A percentile compares a stretch with the other conserved stretches of the same genome.
Conservation (phyloP, 2,888 invertebrate species). For the Pachycephus smyrnensis region DNA sequence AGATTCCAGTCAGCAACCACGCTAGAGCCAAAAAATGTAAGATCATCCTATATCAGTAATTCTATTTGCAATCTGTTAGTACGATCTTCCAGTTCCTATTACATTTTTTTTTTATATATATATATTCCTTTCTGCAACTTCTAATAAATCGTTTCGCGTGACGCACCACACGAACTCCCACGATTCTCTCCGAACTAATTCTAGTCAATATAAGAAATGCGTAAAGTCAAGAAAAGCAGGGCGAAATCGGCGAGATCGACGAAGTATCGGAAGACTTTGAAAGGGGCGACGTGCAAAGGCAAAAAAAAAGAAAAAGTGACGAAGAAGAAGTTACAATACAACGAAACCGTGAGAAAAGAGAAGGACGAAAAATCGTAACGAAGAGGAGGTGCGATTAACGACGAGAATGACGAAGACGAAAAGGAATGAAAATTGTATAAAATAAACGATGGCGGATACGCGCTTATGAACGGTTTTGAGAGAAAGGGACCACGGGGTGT, state of each 20-base stretch:
- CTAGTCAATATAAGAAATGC: conserved; percentile 5
- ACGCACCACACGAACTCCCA: not conserved
- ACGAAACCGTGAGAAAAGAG: conserved; percentile 32
- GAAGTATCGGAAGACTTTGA: not conserved
- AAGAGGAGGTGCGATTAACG: not conserved
- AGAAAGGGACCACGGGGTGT: conserved; percentile 35
- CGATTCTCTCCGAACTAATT: conserved; percentile 1
- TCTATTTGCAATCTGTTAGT: no score
- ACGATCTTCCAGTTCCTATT: no score
- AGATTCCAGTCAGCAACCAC: not conserved
- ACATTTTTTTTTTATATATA: no score
- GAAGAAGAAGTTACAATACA: conserved; percentile 38
- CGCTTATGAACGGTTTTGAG: conserved; percentile 12
- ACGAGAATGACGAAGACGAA: not conserved
- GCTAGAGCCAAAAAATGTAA: no score
- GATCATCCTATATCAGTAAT: no score
- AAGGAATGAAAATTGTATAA: not conserved
- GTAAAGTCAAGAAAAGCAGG: not conserved
- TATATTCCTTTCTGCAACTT: no score
- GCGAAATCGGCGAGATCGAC: not conserved
- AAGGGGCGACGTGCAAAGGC: not conserved
- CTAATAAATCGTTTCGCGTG: not conserved
- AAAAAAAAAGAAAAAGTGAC: conserved; percentile 10
- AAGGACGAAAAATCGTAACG: not conserved
- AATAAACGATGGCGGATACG: not conserved